Base-by-base conservation (phyloP, 2,797 vertebrate species). In the Rhadinocentrus ornatus region DNA sequence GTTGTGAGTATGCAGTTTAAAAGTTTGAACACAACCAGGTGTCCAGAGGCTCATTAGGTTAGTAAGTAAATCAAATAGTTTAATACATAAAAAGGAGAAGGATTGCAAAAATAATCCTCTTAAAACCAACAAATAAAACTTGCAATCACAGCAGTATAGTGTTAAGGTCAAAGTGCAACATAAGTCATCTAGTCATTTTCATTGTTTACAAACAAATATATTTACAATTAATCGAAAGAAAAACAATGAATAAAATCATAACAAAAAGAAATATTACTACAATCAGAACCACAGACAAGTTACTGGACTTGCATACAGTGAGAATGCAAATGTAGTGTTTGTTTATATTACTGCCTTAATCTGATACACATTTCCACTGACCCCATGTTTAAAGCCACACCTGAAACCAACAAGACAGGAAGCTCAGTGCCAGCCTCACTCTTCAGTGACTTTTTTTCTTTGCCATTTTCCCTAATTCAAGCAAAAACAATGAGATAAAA, bases 181-280 rank as follows among this genome's bases (percentile, higher is more conserved):
- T 52, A 72, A 88, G 85, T 61, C 1, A 48, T 76, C 82, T 79
- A 82, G 82, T 90, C 83, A 78, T 66, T 59, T 82, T 81, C 73
- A 67, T 71, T 75, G 77, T 70, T 91, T 77, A 82, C 57, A 31
- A 85, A 90, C 78, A 75, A 91, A 89, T 82, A 92, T 92, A 94
- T 93, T 87, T 91, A 94, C 88, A 93, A 84, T 81, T 24, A 77
- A 77, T 84, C 18, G 58, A 76, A 62, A 85, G 83, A 74, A 64
- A 85, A 85, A 70, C n/a, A 64, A 77, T 27, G 68, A 54, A 74
- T 0, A 70, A 46, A 75, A 74, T 65, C 60, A 60, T 41, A 78
- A 81, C 27, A 79, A 69, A 73, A 83, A 81, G 53, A 77, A 75
- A 75, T 59, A 39, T 55, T 29, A 91, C 70, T 78, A 90, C 90